Conservation (phyloP, 2,797 vertebrate genomes). For the Chelmon rostratus region DNA sequence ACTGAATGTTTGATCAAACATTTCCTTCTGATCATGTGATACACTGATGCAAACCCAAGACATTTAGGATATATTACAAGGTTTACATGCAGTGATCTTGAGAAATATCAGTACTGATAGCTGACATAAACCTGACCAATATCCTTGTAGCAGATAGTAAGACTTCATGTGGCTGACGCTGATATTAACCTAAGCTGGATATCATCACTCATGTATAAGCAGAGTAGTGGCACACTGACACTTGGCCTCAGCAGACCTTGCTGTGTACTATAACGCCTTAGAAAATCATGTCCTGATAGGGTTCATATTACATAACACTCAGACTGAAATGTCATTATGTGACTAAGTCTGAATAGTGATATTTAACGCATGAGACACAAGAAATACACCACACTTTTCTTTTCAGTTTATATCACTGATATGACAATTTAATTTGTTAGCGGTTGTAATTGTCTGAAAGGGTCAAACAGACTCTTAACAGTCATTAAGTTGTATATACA, state of each 20-base stretch:
- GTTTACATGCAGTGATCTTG: not conserved
- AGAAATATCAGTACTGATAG: not conserved
- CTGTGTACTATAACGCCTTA: constrained; percentile 6
- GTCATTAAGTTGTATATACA: constrained; percentile 54
- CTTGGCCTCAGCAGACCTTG: constrained; percentile 7
- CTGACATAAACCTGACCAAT: not conserved
- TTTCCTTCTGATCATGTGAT: no score
- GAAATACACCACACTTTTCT: constrained; percentile 13
- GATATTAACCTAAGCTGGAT: constrained; percentile 2
- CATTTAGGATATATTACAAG: not conserved
- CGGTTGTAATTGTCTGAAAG: constrained; percentile 6
- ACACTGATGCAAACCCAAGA: not conserved
- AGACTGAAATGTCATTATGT: not conserved
- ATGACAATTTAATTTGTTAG: constrained; percentile 11
- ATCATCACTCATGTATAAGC: constrained; percentile 3
- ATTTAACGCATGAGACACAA: not conserved
- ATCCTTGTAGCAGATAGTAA: not conserved
- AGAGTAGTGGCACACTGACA: constrained; percentile 45
- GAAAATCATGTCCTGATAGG: constrained; percentile 4
- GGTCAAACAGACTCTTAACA: constrained; percentile 19
- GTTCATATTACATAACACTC: constrained; percentile 17
- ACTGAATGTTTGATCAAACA: not conserved
- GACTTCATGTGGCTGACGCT: constrained; percentile 7
- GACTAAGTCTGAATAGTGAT: constrained; percentile 1
- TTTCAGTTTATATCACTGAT: constrained; percentile 34